Evolutionary conservation across 2,113 vertebrate species (phyloP).

Genomic region (Romanogobio albipinnatus): DNA sequence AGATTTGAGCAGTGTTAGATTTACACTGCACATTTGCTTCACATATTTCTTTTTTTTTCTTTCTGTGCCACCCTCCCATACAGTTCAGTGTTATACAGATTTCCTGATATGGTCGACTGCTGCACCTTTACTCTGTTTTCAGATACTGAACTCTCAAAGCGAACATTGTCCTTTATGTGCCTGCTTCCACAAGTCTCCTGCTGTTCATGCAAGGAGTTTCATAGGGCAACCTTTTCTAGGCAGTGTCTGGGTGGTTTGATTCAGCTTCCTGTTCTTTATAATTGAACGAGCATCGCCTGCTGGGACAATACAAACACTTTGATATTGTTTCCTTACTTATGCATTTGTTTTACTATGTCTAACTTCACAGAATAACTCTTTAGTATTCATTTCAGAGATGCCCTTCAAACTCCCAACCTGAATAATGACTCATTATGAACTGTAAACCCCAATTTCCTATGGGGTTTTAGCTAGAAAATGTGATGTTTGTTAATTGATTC

Average conservation of each 20-base stretch:
- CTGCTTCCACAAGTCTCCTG: neutral
- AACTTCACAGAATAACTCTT: neutral
- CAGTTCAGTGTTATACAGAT: neutral
- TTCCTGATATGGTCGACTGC: constrained; percentile 1
- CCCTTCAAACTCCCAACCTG: constrained; percentile 2
- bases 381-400: constrained; percentile 3
- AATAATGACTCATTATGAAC: constrained; percentile 7
- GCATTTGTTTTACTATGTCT: neutral
- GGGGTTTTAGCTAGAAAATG: constrained; percentile 1
- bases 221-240: neutral
- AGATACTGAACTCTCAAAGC: constrained; percentile 9
- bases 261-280: constrained; percentile 4
- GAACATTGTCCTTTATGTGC: constrained; percentile 7
- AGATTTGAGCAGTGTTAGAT: constrained; percentile 1
- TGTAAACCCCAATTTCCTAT: constrained; percentile 28
- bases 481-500: neutral
- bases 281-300: neutral
- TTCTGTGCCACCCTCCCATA: neutral
- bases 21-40: constrained; percentile 16
- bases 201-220: neutral
- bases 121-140: constrained; percentile 14
- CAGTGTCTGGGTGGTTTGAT: constrained; percentile 12
- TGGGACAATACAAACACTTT: neutral
- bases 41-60: constrained; percentile 1
- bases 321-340: constrained; percentile 8